phyloP scores from a whole-genome alignment of 2,888 invertebrate species.

The Cryptops parisi region DNA sequence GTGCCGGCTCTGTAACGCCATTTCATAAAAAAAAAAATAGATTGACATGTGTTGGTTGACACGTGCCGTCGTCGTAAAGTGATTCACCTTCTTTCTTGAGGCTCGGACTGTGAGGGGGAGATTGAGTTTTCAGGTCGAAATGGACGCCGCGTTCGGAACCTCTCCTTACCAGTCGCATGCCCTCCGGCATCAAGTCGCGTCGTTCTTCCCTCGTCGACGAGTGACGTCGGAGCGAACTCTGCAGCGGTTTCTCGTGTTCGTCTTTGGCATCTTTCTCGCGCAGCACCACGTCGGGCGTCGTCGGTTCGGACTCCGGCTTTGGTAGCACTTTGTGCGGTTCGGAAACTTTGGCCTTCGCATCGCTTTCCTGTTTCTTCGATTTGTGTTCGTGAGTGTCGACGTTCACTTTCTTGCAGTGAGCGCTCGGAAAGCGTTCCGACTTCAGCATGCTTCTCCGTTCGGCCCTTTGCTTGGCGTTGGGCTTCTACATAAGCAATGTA shows the following conservation, averaged over 20 bases:
- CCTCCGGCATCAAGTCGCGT: not conserved
- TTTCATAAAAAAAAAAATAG: too few relatives aligned
- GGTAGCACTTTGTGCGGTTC: too few relatives aligned
- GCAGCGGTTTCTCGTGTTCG: not conserved
- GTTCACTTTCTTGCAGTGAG: too few relatives aligned
- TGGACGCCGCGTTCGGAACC: constrained; percentile 6
- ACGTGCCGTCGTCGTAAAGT: too few relatives aligned
- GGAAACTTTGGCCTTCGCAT: too few relatives aligned
- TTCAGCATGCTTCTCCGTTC: not conserved
- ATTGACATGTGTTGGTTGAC: too few relatives aligned
- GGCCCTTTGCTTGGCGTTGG: not conserved
- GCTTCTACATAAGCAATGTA: too few relatives aligned
- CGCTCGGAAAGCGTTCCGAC: too few relatives aligned
- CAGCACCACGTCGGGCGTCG: not conserved
- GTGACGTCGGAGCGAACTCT: not conserved
- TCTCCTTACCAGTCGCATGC: not conserved
- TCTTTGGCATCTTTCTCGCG: not conserved
- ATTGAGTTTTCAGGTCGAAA: constrained; percentile 1
- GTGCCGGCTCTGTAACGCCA: too few relatives aligned
- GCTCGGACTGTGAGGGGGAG: constrained; percentile 2
- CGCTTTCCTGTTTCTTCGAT: too few relatives aligned
- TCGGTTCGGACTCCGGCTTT: too few relatives aligned
- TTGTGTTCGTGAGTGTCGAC: too few relatives aligned
- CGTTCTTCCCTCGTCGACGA: not conserved
- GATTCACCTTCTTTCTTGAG: constrained; percentile 1